Conservation (phyloP, 2,888 invertebrate species). For the Electrophaes corylata region DNA sequence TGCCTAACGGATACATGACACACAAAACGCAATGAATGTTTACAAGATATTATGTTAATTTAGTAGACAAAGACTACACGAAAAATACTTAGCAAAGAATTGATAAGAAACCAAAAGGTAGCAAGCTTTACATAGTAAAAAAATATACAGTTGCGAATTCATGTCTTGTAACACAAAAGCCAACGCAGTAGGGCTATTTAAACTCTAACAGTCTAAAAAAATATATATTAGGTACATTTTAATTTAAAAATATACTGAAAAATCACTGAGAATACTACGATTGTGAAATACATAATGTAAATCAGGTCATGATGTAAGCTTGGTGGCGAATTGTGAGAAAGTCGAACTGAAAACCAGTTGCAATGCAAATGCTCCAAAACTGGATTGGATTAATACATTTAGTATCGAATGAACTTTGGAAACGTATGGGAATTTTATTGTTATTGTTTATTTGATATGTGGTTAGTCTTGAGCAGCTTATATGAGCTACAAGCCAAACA, state of each 20-base stretch:
- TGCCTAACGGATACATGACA: constrained; percentile 48
- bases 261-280: constrained; percentile 6
- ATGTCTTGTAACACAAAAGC: not conserved
- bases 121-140: not conserved
- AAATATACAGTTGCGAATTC: not conserved
- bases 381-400: constrained; percentile 30
- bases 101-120: not conserved
- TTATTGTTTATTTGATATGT: constrained; percentile 14
- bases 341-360: constrained; percentile 55
- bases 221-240: no score
- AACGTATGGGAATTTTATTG: constrained; percentile 20
- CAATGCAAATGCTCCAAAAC: constrained; percentile 70
- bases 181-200: no score
- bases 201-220: no score
- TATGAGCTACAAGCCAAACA: not conserved
- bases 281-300: constrained; percentile 27
- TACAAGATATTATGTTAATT: constrained; percentile 41
- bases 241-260: not conserved
- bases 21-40: constrained; percentile 39
- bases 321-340: constrained; percentile 37
- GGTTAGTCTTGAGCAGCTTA: not conserved
- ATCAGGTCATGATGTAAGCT: constrained; percentile 24
- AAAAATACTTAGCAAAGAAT: not conserved
- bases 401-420: constrained; percentile 8
- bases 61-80: constrained; percentile 15